Percentiles rank a stretch among this genome's conserved stretches.
These are phyloP conservation scores for Darevskia mixta DNA, from an alignment of 2,797 vertebrate species.

Conservation along the genomic window DNA sequence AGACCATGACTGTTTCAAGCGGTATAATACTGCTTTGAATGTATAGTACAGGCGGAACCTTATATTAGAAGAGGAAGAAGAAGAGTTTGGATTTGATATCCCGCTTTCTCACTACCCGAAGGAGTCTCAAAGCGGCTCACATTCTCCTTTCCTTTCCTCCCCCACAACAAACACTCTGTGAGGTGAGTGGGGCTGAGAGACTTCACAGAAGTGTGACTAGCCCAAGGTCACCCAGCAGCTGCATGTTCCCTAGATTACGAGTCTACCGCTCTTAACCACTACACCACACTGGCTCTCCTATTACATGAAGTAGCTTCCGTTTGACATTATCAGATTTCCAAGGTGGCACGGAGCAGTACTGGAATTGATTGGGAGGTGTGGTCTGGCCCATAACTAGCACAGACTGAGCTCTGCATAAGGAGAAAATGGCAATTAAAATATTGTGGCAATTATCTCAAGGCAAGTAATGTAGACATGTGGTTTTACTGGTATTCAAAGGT, in stretches of 20 bases:
- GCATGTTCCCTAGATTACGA: no score
- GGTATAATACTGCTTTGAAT: background rate
- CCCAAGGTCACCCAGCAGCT: no score
- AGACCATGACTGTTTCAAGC: no score
- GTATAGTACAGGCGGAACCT: background rate
- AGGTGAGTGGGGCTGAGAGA: no score
- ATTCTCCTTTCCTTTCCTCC: no score
- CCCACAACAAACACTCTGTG: no score
- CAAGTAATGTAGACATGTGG: slow-evolving; percentile 19
- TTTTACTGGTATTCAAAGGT: slow-evolving; percentile 27
- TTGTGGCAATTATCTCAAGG: slow-evolving; percentile 22
- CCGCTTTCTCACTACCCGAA: no score
- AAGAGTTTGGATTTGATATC: no score
- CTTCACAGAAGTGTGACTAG: no score
- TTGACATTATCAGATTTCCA: background rate
- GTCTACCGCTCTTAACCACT: no score
- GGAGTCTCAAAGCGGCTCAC: no score
- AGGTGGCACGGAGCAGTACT: slow-evolving; percentile 52
- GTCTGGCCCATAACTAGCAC: slow-evolving; percentile 59
- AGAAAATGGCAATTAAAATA: slow-evolving; percentile 64
- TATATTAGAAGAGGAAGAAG: background rate
- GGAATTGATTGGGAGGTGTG: background rate
- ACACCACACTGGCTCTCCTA: no score
- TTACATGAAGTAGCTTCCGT: background rate
- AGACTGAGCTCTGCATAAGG: slow-evolving; percentile 40